Conservation (phyloP, 2,888 invertebrate genomes). For the Agrotis clavis region DNA sequence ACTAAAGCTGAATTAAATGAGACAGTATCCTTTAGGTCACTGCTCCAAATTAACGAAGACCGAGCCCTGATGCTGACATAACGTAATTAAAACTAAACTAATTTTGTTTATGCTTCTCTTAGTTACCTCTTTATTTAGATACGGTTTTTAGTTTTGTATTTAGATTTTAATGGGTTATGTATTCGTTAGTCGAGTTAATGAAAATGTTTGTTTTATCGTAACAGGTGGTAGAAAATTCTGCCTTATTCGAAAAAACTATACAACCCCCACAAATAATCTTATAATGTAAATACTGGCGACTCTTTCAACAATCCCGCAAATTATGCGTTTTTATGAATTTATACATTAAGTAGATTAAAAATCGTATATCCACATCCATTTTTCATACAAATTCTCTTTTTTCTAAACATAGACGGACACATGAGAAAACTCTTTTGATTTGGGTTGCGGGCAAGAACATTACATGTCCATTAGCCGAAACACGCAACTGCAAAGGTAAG, state of each 20-base stretch:
- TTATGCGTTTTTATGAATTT: too few relatives aligned
- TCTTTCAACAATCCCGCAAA: too few relatives aligned
- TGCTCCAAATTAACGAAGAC: conserved; percentile 48
- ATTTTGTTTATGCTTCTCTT: conserved; percentile 46
- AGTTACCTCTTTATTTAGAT: conserved; percentile 30
- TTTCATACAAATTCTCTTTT: conserved; percentile 12
- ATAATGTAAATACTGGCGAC: too few relatives aligned
- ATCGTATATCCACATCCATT: neutral
- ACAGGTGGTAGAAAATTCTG: neutral
- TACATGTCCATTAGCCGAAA: conserved; percentile 54
- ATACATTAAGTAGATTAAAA: neutral
- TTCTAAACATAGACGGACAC: conserved; percentile 31
- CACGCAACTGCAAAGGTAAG: conserved; percentile 27
- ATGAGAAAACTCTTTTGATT: conserved; percentile 55
- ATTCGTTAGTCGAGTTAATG: neutral
- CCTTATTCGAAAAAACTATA: too few relatives aligned
- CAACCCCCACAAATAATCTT: too few relatives aligned
- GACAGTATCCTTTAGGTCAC: conserved; percentile 47
- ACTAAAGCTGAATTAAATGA: conserved; percentile 41
- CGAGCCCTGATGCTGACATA: conserved; percentile 48
- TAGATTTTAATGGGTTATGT: conserved; percentile 16
- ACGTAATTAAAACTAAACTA: conserved; percentile 57
- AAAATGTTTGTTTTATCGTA: neutral
- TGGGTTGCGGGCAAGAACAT: conserved; percentile 52
- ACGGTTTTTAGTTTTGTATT: conserved; percentile 12